Evolutionary conservation across 1,140 invertebrate genomes (phyloP).

Genomic region (Vanessa tameamea): DNA sequence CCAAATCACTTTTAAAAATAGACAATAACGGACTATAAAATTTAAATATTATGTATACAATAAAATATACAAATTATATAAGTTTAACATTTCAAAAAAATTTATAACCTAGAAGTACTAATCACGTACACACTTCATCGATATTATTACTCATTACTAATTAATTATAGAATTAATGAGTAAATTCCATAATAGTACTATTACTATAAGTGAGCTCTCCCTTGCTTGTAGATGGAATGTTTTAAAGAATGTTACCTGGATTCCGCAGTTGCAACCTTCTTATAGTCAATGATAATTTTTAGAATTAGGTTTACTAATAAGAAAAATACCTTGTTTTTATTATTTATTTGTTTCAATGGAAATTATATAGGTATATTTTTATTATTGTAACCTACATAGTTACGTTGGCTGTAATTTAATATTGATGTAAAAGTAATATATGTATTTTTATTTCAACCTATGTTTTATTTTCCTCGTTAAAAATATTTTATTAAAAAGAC

Average conservation of each 20-base stretch:
- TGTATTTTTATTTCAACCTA: conserved; percentile 78
- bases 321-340: conserved; percentile 78
- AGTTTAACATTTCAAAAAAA: conserved; percentile 1
- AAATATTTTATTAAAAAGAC: neutral
- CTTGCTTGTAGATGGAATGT: conserved; percentile 77
- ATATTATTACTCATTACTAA: conserved; percentile 69
- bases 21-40: conserved; percentile 35
- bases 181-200: conserved; percentile 75
- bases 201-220: conserved; percentile 73
- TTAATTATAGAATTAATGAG: conserved; percentile 73
- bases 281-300: conserved; percentile 79
- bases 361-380: conserved; percentile 81
- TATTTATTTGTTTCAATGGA: conserved; percentile 80
- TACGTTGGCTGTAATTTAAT: conserved; percentile 80
- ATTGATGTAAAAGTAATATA: conserved; percentile 80
- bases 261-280: conserved; percentile 68
- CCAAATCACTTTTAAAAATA: conserved; percentile 26
- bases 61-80: conserved; percentile 16
- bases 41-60: conserved; percentile 16
- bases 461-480: conserved; percentile 45
- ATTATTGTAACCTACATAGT: conserved; percentile 79
- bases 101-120: neutral
- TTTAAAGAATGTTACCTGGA: conserved; percentile 77
- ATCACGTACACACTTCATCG: conserved; percentile 47
- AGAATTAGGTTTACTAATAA: conserved; percentile 77